Conservation (phyloP, 2,797 vertebrate genomes). For the Chloroceryle inda region DNA sequence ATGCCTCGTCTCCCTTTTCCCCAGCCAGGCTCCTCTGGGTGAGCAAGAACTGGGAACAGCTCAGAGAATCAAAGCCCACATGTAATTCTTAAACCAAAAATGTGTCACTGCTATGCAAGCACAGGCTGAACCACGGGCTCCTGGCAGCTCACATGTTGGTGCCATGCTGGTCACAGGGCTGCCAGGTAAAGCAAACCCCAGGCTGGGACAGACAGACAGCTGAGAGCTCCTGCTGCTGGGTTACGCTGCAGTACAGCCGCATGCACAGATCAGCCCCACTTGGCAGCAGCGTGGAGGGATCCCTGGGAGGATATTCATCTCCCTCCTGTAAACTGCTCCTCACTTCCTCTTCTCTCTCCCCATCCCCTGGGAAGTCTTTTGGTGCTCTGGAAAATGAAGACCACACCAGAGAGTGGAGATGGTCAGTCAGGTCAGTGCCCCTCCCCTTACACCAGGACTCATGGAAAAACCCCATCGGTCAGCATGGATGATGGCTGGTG, state of each 20-base stretch:
- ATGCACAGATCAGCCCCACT: accelerated
- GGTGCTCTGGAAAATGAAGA: neutral
- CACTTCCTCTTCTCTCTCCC: neutral
- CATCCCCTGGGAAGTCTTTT: neutral
- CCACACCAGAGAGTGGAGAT: neutral
- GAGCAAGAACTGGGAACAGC: neutral
- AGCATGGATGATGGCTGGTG: neutral
- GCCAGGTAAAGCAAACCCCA: neutral
- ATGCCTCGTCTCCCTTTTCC: neutral
- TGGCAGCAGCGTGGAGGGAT: accelerated
- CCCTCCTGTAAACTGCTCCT: neutral
- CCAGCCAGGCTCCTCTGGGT: neutral
- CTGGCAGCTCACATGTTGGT: neutral
- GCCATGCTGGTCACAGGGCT: neutral
- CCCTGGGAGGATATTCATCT: neutral
- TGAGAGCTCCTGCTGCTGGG: accelerated
- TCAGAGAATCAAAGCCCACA: neutral
- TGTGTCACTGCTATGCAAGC: neutral
- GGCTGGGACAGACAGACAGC: neutral
- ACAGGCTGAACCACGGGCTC: accelerated
- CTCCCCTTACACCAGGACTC: neutral
- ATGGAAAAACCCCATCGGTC: neutral
- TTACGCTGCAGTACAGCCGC: neutral
- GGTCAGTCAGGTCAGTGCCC: neutral
- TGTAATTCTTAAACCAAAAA: neutral